Conservation (phyloP, 2,888 invertebrate species). For the Watsonalla binaria region DNA sequence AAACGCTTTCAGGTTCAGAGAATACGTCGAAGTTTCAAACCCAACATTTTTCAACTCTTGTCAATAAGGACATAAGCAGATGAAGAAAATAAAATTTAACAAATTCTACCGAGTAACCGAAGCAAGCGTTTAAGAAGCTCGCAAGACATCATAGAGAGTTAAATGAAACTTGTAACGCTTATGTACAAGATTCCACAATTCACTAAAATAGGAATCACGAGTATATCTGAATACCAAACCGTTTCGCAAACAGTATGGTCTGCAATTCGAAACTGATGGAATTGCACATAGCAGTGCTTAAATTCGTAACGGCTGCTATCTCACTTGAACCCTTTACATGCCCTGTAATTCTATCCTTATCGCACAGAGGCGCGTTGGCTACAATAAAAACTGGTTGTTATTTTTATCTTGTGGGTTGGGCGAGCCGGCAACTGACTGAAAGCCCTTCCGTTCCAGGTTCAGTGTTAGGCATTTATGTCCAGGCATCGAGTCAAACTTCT, state of each 20-base stretch:
- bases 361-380: conserved; percentile 60
- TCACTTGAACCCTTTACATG: conserved; percentile 51
- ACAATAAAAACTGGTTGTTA: conserved; percentile 76
- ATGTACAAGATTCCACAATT: no score
- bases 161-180: no score
- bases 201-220: background rate
- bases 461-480: conserved; percentile 36
- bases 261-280: conserved; percentile 52
- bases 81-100: no score
- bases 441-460: conserved; percentile 65
- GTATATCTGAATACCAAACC: conserved; percentile 7
- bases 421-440: conserved; percentile 61
- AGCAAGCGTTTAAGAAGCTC: no score
- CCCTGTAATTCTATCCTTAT: conserved; percentile 63
- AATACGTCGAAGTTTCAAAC: no score
- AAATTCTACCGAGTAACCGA: no score
- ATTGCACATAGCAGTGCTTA: conserved; percentile 65
- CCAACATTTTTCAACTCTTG: no score
- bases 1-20: no score
- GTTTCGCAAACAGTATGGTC: conserved; percentile 22
- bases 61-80: no score
- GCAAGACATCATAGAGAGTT: no score
- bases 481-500: conserved; percentile 12
- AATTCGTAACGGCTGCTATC: conserved; percentile 67
- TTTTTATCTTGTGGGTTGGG: conserved; percentile 73